Conservation (phyloP, 2,888 invertebrate species). For the Acrobasis consociella region DNA sequence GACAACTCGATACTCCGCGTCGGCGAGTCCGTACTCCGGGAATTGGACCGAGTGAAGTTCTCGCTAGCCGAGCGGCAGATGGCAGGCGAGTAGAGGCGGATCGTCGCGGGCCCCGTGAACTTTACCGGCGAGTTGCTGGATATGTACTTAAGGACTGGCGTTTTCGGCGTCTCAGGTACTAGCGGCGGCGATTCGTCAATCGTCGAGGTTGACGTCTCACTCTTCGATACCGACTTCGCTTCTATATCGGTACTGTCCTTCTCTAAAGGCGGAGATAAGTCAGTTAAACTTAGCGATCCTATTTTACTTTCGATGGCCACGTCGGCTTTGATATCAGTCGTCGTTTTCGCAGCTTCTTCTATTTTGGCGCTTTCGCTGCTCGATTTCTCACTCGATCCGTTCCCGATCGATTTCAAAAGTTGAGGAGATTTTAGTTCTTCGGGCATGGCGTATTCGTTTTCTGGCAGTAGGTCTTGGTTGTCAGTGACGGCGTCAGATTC, state of each 20-base stretch:
- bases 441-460: constrained; percentile 33
- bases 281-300: constrained; percentile 57
- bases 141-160: constrained; percentile 31
- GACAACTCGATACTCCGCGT: constrained; percentile 54
- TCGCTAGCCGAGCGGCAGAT: constrained; percentile 76
- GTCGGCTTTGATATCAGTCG: constrained; percentile 27
- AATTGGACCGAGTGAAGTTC: constrained; percentile 58
- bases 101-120: constrained; percentile 46
- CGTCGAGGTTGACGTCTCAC: constrained; percentile 36
- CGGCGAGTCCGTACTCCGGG: constrained; percentile 52
- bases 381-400: constrained; percentile 41
- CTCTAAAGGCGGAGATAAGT: constrained; percentile 60
- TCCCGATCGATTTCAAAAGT: constrained; percentile 43
- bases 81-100: constrained; percentile 66
- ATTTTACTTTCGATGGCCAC: constrained; percentile 43
- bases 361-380: constrained; percentile 19
- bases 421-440: constrained; percentile 43
- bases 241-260: constrained; percentile 39
- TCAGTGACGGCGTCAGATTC: constrained; percentile 31
- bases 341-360: constrained; percentile 32
- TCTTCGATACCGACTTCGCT: constrained; percentile 31
- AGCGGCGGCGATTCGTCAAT: constrained; percentile 59
- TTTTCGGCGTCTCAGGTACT: constrained; percentile 51
- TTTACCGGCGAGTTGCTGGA: constrained; percentile 37
- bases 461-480: constrained; percentile 25